Evolutionary conservation across 2,888 invertebrate genomes (phyloP).

Genomic region (Ephialtes manifestator): DNA sequence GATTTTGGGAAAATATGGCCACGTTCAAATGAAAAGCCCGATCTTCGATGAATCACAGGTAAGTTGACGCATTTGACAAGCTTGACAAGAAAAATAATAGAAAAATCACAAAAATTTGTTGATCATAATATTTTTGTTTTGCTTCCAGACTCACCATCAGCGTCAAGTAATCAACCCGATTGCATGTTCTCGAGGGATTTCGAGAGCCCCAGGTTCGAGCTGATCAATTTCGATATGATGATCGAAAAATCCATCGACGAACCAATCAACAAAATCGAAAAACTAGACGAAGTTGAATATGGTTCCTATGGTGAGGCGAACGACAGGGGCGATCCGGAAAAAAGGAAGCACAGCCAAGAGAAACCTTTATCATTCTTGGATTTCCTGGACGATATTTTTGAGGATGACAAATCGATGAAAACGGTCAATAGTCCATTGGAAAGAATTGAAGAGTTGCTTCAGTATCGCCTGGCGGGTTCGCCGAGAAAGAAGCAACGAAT

Average conservation of each 20-base stretch:
- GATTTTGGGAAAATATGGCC: background rate
- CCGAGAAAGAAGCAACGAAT: background rate
- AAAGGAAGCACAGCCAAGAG: constrained; percentile 4
- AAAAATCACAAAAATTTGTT: background rate
- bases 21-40: background rate
- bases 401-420: background rate
- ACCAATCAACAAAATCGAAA: background rate
- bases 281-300: background rate
- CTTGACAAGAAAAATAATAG: background rate
- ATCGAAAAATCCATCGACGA: too few relatives aligned
- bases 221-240: constrained; percentile 26
- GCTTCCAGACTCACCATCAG: constrained; percentile 43
- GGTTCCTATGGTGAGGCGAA: background rate
- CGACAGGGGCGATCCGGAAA: background rate
- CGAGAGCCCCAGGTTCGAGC: constrained; percentile 9
- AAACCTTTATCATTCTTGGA: constrained; percentile 16
- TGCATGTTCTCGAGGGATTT: constrained; percentile 2
- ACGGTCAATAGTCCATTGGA: constrained; percentile 20
- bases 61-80: background rate
- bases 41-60: background rate
- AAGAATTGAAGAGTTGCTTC: constrained; percentile 20
- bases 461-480: too few relatives aligned
- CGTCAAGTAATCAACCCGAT: constrained; percentile 55
- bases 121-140: constrained; percentile 15
- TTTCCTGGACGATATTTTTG: constrained; percentile 24